Conservation (phyloP, 2,888 invertebrate genomes). For the Spisula solida region DNA sequence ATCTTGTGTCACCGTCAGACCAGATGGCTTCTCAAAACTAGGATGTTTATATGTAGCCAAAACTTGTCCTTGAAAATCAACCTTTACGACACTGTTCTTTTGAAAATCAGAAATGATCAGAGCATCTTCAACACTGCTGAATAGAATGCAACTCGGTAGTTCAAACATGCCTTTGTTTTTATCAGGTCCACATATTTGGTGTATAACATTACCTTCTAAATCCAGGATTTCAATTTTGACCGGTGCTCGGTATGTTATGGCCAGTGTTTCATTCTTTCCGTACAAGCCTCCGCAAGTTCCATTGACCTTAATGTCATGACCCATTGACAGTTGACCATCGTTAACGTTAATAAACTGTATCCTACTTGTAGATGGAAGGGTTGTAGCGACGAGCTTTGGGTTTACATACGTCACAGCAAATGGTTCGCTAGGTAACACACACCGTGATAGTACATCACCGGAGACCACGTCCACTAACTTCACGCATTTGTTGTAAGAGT, state of each 20-base stretch:
- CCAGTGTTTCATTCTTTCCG: neutral
- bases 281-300: neutral
- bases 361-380: neutral
- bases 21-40: neutral
- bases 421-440: neutral
- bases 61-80: neutral
- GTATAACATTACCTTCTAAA: neutral
- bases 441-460: neutral
- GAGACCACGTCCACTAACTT: neutral
- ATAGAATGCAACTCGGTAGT: neutral
- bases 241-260: neutral
- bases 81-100: neutral
- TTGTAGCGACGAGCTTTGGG: neutral
- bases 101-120: neutral
- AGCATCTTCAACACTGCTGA: neutral
- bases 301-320: neutral
- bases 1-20: neutral
- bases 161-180: neutral
- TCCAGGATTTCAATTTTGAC: neutral
- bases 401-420: neutral
- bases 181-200: neutral
- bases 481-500: conserved; percentile 18
- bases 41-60: neutral
- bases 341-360: conserved; percentile 1
- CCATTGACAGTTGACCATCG: neutral